Conservation (phyloP, 1,140 invertebrate genomes). For the Ooceraea biroi region DNA sequence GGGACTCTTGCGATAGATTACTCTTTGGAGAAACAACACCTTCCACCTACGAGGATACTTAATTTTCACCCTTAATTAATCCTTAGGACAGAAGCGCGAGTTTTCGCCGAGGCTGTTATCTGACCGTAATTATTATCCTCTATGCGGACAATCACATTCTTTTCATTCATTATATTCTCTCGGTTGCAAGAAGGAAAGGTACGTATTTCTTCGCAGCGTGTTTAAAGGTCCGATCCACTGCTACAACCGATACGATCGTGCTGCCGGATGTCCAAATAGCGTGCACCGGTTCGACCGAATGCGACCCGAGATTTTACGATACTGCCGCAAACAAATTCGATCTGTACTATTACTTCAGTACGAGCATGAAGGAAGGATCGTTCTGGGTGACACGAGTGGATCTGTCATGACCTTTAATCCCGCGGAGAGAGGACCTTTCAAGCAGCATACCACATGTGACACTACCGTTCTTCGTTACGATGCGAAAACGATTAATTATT, state of each 20-base stretch:
- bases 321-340: conserved; percentile 90
- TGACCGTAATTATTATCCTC: conserved; percentile 91
- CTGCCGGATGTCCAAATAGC: conserved; percentile 90
- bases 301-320: conserved; percentile 91
- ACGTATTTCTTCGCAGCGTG: conserved; percentile 79
- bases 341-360: conserved; percentile 89
- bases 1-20: not conserved
- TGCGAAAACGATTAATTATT: conserved; percentile 57
- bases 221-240: conserved; percentile 87
- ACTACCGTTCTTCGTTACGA: conserved; percentile 87
- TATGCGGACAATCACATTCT: no score
- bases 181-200: not conserved
- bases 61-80: not conserved
- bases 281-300: conserved; percentile 89
- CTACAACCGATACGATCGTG: conserved; percentile 89
- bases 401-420: conserved; percentile 88
- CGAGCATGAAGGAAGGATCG: conserved; percentile 86
- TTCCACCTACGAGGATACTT: not conserved
- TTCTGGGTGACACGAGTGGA: conserved; percentile 90
- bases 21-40: not conserved
- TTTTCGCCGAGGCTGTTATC: conserved; percentile 88
- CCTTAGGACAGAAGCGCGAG: conserved; percentile 85
- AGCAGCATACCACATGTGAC: conserved; percentile 87
- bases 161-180: no score
- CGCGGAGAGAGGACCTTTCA: conserved; percentile 88